Percentiles rank a stretch among this genome's conserved stretches.
phyloP scores from a whole-genome alignment of 2,888 invertebrate species.

The Vesta saturnalis region DNA sequence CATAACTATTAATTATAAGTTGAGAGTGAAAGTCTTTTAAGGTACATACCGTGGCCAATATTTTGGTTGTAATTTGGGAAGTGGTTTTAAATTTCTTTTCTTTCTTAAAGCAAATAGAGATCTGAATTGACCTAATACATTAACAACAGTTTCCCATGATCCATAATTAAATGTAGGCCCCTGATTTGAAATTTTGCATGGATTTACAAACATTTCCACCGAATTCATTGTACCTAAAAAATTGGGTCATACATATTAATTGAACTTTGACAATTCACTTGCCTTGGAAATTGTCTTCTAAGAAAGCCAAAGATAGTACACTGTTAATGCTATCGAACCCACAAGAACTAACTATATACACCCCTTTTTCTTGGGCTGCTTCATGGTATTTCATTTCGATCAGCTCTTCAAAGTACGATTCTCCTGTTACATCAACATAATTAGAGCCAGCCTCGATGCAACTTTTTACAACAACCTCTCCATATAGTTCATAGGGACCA shows the following conservation, averaged over 20 bases:
- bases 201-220: conserved; percentile 74
- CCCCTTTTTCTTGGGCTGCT: conserved; percentile 78
- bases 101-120: background rate
- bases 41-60: conserved; percentile 57
- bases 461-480: conserved; percentile 89
- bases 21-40: no score
- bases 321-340: conserved; percentile 95
- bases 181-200: conserved; percentile 56
- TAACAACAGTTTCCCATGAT: conserved; percentile 90
- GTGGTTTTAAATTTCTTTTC: conserved; percentile 70
- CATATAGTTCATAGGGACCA: conserved; percentile 89
- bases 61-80: conserved; percentile 72
- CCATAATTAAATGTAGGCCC: conserved; percentile 78
- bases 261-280: conserved; percentile 40
- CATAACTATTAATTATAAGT: no score
- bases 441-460: conserved; percentile 80
- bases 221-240: conserved; percentile 76
- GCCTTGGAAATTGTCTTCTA: conserved; percentile 82
- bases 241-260: background rate
- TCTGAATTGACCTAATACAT: conserved; percentile 64
- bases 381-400: conserved; percentile 79
- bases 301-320: conserved; percentile 85
- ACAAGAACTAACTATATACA: conserved; percentile 90
- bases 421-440: conserved; percentile 94
- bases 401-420: conserved; percentile 71